A percentile compares a stretch with the other conserved stretches of the same genome.
Evolutionary conservation across 2,113 vertebrate species (phyloP).

Genomic region (Festucalex cinctus): DNA sequence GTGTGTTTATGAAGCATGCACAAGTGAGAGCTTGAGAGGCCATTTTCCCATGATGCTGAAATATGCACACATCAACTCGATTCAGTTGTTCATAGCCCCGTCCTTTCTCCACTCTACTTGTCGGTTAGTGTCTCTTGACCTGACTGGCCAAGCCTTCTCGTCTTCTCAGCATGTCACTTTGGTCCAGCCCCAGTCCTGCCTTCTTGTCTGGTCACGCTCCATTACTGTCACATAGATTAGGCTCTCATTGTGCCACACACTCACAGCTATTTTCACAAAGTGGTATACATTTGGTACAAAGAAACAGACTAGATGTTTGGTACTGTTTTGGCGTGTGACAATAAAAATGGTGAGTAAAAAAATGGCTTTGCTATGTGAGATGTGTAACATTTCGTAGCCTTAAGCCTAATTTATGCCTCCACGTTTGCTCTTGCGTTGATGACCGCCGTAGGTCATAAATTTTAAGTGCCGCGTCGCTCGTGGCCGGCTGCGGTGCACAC

Average conservation of each 20-base stretch:
- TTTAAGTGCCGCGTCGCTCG: no score
- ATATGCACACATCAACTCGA: conserved; percentile 44
- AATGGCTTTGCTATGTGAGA: no score
- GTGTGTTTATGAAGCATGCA: conserved; percentile 21
- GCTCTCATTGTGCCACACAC: conserved; percentile 15
- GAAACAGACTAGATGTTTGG: not conserved
- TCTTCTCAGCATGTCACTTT: conserved; percentile 43
- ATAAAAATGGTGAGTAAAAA: not conserved
- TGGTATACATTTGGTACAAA: not conserved
- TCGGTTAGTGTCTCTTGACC: conserved; percentile 38
- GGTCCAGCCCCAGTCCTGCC: conserved; percentile 19
- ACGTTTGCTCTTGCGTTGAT: no score
- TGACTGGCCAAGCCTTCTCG: conserved; percentile 25
- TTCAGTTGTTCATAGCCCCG: conserved; percentile 32
- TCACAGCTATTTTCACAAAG: not conserved
- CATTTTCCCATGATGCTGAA: conserved; percentile 29
- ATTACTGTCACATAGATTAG: conserved; percentile 35
- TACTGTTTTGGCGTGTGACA: not conserved
- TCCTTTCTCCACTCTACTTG: conserved; percentile 28
- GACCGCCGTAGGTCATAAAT: no score
- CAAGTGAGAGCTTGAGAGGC: conserved; percentile 7
- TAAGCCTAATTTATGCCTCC: no score
- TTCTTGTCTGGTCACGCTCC: conserved; percentile 15
- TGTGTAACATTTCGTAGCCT: no score
- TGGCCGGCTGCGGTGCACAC: no score